Evolutionary conservation across 2,113 vertebrate species (phyloP).

Genomic region (Ophiodon elongatus): DNA sequence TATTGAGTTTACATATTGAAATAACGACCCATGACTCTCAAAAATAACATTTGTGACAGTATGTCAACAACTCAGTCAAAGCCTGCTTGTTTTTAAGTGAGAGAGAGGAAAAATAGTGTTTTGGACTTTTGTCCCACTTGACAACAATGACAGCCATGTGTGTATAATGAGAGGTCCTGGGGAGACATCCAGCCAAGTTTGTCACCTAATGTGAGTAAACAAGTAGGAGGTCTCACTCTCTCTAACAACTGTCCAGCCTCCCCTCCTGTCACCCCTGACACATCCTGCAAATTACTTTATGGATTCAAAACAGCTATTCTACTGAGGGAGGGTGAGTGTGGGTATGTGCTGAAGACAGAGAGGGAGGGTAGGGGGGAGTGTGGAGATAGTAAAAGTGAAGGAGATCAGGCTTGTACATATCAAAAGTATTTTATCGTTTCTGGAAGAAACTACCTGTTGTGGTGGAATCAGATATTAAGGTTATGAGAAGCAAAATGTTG

Average conservation of each 20-base stretch:
- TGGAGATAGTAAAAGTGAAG: conserved; percentile 18
- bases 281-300: conserved; percentile 63
- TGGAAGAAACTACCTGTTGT: background rate
- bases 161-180: conserved; percentile 49
- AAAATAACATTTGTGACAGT: background rate
- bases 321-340: conserved; percentile 2
- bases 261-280: conserved; percentile 32
- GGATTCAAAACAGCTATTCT: conserved; percentile 47
- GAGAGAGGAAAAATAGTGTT: background rate
- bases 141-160: conserved; percentile 36
- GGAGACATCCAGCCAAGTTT: conserved; percentile 45
- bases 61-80: background rate
- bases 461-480: background rate
- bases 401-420: background rate
- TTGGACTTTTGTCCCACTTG: conserved; percentile 7
- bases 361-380: background rate
- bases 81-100: conserved; percentile 4
- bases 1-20: background rate
- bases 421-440: background rate
- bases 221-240: conserved; percentile 55
- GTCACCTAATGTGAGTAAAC: conserved; percentile 56
- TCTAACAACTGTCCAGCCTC: conserved; percentile 35
- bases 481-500: background rate
- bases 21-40: background rate
- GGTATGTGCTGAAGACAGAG: background rate